Percentiles rank a stretch among this genome's conserved stretches.
These are phyloP conservation scores for Dipodomys ordii DNA, from an alignment of 2,113 vertebrate species.

Conservation along the genomic window DNA sequence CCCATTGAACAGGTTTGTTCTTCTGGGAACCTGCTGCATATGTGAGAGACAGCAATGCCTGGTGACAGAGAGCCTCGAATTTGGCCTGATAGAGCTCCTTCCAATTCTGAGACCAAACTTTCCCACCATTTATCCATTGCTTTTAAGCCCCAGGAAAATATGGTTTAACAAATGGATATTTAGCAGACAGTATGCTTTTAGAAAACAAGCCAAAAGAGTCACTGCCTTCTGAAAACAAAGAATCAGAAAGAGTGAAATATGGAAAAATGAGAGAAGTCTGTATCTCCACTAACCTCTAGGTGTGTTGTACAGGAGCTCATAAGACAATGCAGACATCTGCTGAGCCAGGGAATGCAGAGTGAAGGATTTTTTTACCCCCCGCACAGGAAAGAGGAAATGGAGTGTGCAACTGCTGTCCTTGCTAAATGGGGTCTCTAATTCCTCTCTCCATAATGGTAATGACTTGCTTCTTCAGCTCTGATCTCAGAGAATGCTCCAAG, in stretches of 20 bases:
- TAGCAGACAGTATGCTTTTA: slow-evolving; percentile 32
- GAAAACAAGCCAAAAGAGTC: slow-evolving; percentile 35
- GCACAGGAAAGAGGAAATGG: slow-evolving; percentile 53
- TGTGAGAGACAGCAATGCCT: background rate
- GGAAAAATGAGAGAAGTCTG: background rate
- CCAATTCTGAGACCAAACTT: background rate
- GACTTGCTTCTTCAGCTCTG: slow-evolving; percentile 48
- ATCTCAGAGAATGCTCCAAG: background rate
- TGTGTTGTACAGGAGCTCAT: background rate
- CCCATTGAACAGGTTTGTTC: background rate
- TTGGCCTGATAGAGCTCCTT: background rate
- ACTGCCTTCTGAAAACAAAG: slow-evolving; percentile 34
- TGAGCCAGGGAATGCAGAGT: slow-evolving; percentile 4
- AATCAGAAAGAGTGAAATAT: background rate
- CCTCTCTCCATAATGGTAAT: slow-evolving; percentile 50
- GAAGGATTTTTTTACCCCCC: background rate
- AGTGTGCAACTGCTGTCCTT: slow-evolving; percentile 15
- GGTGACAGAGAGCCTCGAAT: background rate
- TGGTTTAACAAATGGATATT: slow-evolving; percentile 55
- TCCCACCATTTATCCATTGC: slow-evolving; percentile 17
- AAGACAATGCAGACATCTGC: slow-evolving; percentile 33
- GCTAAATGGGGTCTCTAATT: slow-evolving; percentile 62
- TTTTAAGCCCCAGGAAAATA: slow-evolving; percentile 16
- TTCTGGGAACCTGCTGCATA: background rate
- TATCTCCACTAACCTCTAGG: background rate